Conservation (phyloP, 2,888 invertebrate species). For the Limnephilus marmoratus region DNA sequence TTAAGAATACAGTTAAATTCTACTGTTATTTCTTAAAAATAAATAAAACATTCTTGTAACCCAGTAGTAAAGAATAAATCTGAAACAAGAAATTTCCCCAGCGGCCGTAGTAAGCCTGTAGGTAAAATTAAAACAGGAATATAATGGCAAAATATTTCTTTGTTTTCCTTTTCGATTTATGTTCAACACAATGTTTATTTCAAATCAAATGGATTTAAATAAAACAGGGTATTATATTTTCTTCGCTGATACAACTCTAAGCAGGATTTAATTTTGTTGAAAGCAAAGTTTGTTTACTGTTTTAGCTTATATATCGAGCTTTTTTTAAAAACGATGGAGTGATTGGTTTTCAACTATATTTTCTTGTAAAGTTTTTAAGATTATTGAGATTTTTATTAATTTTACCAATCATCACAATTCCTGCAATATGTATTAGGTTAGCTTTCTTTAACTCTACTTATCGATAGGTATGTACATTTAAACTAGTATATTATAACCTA, state of each 20-base stretch:
- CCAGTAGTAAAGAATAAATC: neutral
- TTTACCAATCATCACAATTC: too few species aligned
- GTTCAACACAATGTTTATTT: neutral
- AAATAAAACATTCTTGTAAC: neutral
- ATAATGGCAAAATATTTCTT: neutral
- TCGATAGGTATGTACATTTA: too few species aligned
- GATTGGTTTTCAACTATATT: too few species aligned
- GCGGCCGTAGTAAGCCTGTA: neutral
- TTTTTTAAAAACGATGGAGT: too few species aligned
- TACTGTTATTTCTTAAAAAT: too few species aligned
- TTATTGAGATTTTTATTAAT: too few species aligned
- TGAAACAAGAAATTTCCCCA: conserved; percentile 2
- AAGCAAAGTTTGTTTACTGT: neutral
- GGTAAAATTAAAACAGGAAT: neutral
- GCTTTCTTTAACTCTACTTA: too few species aligned
- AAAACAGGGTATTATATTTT: neutral
- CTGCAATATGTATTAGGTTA: too few species aligned
- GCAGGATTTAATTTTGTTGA: neutral
- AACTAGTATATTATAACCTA: too few species aligned
- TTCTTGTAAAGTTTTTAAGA: too few species aligned
- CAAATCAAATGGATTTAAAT: neutral
- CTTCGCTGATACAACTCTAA: neutral
- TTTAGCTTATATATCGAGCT: neutral
- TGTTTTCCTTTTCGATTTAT: neutral
- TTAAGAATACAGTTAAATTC: neutral